These are phyloP conservation scores for Myopa testacea DNA, from an alignment of 2,888 invertebrate species.

Conservation along the genomic window DNA sequence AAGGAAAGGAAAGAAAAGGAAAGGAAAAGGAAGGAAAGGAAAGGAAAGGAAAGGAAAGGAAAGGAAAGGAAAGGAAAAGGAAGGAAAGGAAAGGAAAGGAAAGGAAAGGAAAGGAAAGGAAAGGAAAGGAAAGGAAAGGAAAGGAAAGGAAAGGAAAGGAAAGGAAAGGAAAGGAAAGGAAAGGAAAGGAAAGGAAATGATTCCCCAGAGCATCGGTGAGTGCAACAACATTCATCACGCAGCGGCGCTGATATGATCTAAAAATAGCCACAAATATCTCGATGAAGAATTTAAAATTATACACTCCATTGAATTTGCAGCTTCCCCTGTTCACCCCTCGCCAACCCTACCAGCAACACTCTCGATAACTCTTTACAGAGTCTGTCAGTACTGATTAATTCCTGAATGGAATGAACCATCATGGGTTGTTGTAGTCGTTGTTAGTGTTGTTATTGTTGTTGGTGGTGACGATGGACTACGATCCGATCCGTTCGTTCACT, in stretches of 20 bases:
- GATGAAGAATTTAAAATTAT: conserved; percentile 23
- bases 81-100: background rate
- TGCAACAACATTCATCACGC: too few relatives aligned
- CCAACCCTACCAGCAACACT: background rate
- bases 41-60: background rate
- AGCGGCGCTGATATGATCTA: background rate
- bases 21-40: background rate
- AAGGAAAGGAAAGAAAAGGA: background rate
- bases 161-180: background rate
- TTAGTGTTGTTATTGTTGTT: background rate
- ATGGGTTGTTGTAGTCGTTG: background rate
- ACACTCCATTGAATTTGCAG: conserved; percentile 33
- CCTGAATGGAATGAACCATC: conserved; percentile 22
- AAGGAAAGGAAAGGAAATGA: background rate
- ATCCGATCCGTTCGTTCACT: background rate
- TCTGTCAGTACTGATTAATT: conserved; percentile 13
- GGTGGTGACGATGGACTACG: background rate
- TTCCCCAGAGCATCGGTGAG: too few relatives aligned
- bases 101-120: background rate
- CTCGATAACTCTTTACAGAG: too few relatives aligned
- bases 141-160: background rate
- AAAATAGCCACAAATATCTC: background rate
- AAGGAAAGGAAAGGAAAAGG: background rate
- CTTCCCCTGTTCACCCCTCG: background rate
- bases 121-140: background rate